Percentiles rank a stretch among this genome's conserved stretches.
Evolutionary conservation across 2,797 vertebrate genomes (phyloP).

Genomic region (Cynopterus sphinx): DNA sequence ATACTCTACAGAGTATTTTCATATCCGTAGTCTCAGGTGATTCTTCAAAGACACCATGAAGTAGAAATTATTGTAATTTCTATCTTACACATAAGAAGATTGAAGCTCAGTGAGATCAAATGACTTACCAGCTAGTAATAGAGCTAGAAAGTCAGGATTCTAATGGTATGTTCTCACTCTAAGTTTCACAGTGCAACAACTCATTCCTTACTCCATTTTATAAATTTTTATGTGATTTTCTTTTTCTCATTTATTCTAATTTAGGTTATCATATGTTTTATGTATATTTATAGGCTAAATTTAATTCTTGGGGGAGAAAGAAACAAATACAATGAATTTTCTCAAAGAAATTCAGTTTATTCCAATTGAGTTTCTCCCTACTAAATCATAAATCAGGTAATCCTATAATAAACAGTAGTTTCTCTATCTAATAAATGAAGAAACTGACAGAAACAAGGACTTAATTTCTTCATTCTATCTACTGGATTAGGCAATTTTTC

Average conservation of each 20-base stretch:
- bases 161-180: neutral
- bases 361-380: neutral
- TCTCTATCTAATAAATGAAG: neutral
- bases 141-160: neutral
- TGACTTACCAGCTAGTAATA: neutral
- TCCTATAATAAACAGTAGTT: neutral
- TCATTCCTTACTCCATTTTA: neutral
- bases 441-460: neutral
- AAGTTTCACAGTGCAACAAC: neutral
- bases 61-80: constrained; percentile 6
- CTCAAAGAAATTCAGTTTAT: neutral
- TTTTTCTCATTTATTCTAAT: neutral
- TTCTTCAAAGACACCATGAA: neutral
- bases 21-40: neutral
- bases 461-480: neutral
- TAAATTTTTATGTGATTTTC: neutral
- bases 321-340: neutral
- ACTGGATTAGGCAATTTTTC: neutral
- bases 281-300: neutral
- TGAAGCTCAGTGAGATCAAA: neutral
- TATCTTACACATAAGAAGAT: neutral
- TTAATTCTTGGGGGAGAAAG: neutral
- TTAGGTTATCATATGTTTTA: neutral
- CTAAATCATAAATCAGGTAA: neutral
- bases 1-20: neutral